Evolutionary conservation across 2,113 vertebrate species (phyloP).

Genomic region (Gymnocephalus cernua): DNA sequence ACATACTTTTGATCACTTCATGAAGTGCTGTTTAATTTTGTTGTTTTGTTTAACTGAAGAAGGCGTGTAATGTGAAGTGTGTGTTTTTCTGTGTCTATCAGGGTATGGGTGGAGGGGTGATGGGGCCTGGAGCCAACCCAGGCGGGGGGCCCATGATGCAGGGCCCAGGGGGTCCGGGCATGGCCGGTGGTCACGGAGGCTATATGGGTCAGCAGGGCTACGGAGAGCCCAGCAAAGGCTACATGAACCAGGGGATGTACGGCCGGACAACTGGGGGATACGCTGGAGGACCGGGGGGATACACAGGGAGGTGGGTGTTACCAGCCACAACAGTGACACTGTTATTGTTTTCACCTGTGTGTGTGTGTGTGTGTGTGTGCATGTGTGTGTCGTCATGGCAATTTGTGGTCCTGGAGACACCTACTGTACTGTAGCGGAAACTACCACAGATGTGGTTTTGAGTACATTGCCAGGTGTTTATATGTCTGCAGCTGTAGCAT

Average conservation of each 20-base stretch:
- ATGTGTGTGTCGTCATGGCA: too few species aligned
- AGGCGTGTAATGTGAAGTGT: neutral
- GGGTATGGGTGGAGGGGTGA: conserved; percentile 89
- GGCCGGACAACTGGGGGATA: conserved; percentile 84
- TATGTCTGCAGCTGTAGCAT: too few species aligned
- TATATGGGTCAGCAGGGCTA: conserved; percentile 92
- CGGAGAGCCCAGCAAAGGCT: conserved; percentile 87
- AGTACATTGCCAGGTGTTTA: too few species aligned
- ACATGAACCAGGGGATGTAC: conserved; percentile 89
- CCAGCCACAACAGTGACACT: too few species aligned
- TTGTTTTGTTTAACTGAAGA: too few species aligned
- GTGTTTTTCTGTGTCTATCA: conserved; percentile 50
- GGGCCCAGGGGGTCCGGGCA: conserved; percentile 83
- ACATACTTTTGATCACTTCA: too few species aligned
- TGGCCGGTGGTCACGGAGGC: conserved; percentile 83
- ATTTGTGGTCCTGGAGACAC: too few species aligned
- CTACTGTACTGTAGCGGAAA: too few species aligned
- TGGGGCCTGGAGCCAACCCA: conserved; percentile 89
- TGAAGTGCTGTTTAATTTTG: neutral
- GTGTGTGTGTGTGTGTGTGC: too few species aligned
- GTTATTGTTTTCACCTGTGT: too few species aligned
- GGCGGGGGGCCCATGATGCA: conserved; percentile 89
- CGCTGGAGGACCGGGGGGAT: conserved; percentile 81
- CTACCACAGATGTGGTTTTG: too few species aligned
- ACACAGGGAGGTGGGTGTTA: conserved; percentile 84